Conservation (phyloP, 2,888 invertebrate species). For the Coelopa pilipes region DNA sequence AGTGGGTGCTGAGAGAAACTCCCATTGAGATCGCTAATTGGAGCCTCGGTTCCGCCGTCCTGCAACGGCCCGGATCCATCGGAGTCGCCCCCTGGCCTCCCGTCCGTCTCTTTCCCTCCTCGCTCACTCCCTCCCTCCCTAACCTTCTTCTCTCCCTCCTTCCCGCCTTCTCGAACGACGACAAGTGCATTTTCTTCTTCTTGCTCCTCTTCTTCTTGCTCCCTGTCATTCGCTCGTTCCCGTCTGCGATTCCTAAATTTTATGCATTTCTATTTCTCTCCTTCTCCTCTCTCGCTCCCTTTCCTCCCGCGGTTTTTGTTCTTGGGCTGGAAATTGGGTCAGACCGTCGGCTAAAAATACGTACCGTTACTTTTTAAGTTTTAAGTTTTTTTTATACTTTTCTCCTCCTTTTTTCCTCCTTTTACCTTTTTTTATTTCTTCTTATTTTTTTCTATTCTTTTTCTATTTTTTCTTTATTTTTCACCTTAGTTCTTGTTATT, state of each 20-base stretch:
- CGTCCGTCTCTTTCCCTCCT: too few species aligned
- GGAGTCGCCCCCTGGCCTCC: too few species aligned
- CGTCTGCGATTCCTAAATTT: background rate
- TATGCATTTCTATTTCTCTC: background rate
- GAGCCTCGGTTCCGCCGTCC: too few species aligned
- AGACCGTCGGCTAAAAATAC: background rate
- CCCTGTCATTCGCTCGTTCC: background rate
- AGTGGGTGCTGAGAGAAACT: too few species aligned
- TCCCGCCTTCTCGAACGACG: too few species aligned
- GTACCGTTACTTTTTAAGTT: background rate
- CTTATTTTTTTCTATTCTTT: background rate
- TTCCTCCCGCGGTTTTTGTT: background rate
- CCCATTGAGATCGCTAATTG: too few species aligned
- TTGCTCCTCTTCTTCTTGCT: background rate
- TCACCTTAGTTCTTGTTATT: background rate
- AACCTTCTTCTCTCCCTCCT: too few species aligned
- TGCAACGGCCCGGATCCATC: too few species aligned
- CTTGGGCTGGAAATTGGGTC: background rate
- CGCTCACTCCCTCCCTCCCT: too few species aligned
- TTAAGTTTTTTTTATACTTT: background rate
- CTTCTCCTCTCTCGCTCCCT: background rate
- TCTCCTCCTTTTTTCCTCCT: background rate
- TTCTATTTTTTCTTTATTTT: background rate
- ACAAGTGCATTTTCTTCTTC: too few species aligned
- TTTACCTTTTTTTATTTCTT: background rate